Evolutionary conservation across 1,140 invertebrate genomes (phyloP), one percentile per base, ranked within the genome.

Genomic region (Drosophila carrolli): DNA sequence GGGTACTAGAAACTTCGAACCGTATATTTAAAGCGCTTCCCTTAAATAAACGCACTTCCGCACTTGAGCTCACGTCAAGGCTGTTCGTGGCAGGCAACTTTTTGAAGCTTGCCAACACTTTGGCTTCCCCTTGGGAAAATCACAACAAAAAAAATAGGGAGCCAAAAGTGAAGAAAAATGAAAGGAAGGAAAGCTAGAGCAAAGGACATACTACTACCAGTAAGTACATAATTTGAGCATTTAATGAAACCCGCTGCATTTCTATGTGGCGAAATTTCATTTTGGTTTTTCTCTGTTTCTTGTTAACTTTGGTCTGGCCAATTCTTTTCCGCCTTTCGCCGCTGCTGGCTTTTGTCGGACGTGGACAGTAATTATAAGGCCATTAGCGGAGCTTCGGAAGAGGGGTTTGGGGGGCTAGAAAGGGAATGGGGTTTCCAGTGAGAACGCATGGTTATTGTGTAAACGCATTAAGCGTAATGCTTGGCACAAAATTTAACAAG

Each of bases 361-460:
- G 71, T 82, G 78, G 82, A 82, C 83, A 86, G 83, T 86, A 86
- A 86, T 86, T 86, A 86, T 86, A 86, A 88, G 83, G 84, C 83
- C 79, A 86, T 86, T 86, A 86, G 83, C 79, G 80, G 66, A 56
- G 67, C 77, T 73, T 75, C 59, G 54, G 50, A 38, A 51, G 14
- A 19, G 40, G 51, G n/a, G 35, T 50, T 32, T 10, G 8, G 23
- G 35, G 57, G n/a, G 29, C 10, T 9, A 6, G 14, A 16, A 0
- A 4, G 9, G 32, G 9, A 11, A 1, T 44, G 7, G 19, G 9
- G 29, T 37, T 40, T 37, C 14, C 29, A 48, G 46, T 44, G 47
- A 29, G 43, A 55, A 67, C 78, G 83, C 83, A 88, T 88, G 84
- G 83, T 89, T 83, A 83, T 88, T 88, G 83, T 88, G 83, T 83